Conservation (phyloP, 2,888 invertebrate genomes). For the Drosophila austrosaltans region DNA sequence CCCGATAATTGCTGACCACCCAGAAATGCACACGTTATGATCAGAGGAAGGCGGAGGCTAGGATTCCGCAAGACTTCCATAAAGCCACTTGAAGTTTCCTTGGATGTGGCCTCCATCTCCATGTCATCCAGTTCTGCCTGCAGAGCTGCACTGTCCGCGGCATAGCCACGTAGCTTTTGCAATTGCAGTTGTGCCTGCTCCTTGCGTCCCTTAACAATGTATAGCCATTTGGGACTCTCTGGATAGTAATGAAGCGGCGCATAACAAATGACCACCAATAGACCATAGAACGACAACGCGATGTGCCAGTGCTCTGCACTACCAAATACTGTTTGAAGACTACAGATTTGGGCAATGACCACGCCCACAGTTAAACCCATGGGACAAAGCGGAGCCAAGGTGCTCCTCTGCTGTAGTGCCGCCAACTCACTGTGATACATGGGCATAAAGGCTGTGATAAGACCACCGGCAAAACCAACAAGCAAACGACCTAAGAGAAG, state of each 20-base stretch:
- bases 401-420: conserved; percentile 90
- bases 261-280: conserved; percentile 88
- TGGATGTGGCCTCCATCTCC: conserved; percentile 84
- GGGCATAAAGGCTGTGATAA: conserved; percentile 93
- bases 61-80: conserved; percentile 85
- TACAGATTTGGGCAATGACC: conserved; percentile 81
- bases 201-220: conserved; percentile 87
- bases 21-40: conserved; percentile 89
- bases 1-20: conserved; percentile 95
- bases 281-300: conserved; percentile 88
- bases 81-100: conserved; percentile 85
- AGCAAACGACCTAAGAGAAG: conserved; percentile 90
- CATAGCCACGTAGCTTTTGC: conserved; percentile 86
- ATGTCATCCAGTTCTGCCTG: conserved; percentile 86
- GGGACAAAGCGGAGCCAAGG: conserved; percentile 90
- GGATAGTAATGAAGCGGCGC: conserved; percentile 88
- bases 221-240: conserved; percentile 95
- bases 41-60: conserved; percentile 87
- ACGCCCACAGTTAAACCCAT: conserved; percentile 82
- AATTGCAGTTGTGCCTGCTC: conserved; percentile 87
- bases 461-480: conserved; percentile 90
- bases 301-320: conserved; percentile 89
- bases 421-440: conserved; percentile 96
- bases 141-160: conserved; percentile 83
- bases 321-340: conserved; percentile 83